A percentile compares a stretch with the other conserved stretches of the same genome.
Conservation (phyloP, 2,113 vertebrate genomes). For the Saccopteryx bilineata region DNA sequence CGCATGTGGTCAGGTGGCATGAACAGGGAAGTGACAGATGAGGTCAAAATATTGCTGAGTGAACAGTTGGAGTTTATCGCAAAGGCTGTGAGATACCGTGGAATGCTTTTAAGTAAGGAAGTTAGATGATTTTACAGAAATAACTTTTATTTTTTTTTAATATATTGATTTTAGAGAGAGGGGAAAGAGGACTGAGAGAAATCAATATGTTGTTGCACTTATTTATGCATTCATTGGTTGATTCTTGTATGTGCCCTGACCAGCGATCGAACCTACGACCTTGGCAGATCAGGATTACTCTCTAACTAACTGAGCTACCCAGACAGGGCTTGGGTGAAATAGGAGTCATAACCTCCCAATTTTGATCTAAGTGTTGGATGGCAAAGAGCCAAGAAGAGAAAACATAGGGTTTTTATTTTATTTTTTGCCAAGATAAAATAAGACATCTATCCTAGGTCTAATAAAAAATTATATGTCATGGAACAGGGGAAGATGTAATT, state of each 20-base stretch:
- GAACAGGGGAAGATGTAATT: background rate
- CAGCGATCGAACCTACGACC: too few relatives aligned
- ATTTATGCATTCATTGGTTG: too few relatives aligned
- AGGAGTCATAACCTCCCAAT: background rate
- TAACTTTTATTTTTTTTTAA: too few relatives aligned
- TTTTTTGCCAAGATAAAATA: background rate
- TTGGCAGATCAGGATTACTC: too few relatives aligned
- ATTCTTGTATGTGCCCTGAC: too few relatives aligned
- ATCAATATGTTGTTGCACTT: too few relatives aligned
- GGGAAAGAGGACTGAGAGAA: too few relatives aligned
- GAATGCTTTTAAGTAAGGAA: background rate
- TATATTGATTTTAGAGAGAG: too few relatives aligned
- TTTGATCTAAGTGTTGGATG: background rate
- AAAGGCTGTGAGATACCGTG: background rate
- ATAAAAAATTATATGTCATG: background rate
- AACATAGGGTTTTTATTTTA: background rate
- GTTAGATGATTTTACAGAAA: background rate
- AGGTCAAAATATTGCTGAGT: background rate
- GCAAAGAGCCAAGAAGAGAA: background rate
- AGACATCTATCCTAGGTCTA: background rate
- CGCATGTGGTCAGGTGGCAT: rapidly evolving
- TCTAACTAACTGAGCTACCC: too few relatives aligned
- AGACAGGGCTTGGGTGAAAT: background rate
- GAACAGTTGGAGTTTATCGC: background rate
- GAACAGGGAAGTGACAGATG: background rate